Conservation (phyloP, 2,888 invertebrate genomes). For the Lasioglossum villosulum region DNA sequence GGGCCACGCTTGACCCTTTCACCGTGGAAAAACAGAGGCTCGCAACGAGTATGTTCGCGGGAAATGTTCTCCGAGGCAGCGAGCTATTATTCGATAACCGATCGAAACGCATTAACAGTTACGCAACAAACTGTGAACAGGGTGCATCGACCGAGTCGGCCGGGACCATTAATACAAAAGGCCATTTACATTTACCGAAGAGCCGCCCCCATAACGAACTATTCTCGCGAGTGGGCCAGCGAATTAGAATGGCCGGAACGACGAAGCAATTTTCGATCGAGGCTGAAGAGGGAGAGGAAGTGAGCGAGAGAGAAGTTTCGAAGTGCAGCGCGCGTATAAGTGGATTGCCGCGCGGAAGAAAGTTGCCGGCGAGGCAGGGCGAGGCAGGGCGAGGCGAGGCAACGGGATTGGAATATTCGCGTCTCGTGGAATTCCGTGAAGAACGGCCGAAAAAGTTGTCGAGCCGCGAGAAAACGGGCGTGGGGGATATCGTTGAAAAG, state of each 20-base stretch:
- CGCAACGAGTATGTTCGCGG: background rate
- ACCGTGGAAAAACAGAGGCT: background rate
- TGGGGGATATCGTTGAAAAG: conserved; percentile 61
- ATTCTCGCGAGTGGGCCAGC: conserved; percentile 4
- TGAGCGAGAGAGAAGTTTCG: conserved; percentile 3
- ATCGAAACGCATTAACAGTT: conserved; percentile 20
- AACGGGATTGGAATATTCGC: conserved; percentile 51
- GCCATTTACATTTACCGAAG: conserved; percentile 9
- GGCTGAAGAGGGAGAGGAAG: background rate
- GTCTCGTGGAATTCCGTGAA: conserved; percentile 54
- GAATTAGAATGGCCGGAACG: background rate
- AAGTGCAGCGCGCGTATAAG: conserved; percentile 3
- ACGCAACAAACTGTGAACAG: background rate
- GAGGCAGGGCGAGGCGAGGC: conserved; percentile 34
- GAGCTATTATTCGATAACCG: conserved; percentile 7
- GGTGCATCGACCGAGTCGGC: background rate
- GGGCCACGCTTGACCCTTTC: background rate
- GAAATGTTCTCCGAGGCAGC: background rate
- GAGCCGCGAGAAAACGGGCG: conserved; percentile 36
- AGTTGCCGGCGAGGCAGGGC: conserved; percentile 42
- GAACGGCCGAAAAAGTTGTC: conserved; percentile 69
- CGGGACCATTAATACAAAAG: background rate
- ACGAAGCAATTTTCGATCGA: conserved; percentile 7
- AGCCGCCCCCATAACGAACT: conserved; percentile 4
- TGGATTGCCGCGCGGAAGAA: conserved; percentile 55